Percentiles rank a stretch among this genome's conserved stretches.
Evolutionary conservation across 1,140 invertebrate species (phyloP).

Genomic region (Myzus persicae): DNA sequence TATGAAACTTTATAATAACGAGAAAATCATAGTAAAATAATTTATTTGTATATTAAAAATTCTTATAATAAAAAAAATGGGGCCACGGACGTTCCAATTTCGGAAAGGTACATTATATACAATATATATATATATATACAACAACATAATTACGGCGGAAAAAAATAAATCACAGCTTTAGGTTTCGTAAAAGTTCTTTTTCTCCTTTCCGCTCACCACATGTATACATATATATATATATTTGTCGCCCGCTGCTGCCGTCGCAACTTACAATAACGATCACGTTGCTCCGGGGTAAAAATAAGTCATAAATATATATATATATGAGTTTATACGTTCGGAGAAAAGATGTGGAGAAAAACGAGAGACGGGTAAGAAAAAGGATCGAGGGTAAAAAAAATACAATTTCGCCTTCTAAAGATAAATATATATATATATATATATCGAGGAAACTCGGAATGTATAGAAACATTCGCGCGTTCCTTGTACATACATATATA

Average conservation of each 20-base stretch:
- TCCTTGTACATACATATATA: neutral
- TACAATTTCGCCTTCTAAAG: conserved; percentile 47
- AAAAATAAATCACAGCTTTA: conserved; percentile 46
- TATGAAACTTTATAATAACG: neutral
- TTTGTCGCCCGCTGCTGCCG: neutral
- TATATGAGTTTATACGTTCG: neutral
- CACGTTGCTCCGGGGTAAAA: conserved; percentile 46
- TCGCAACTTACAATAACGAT: conserved; percentile 48
- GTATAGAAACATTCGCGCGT: neutral
- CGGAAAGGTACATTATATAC: neutral
- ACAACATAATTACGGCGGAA: conserved; percentile 33
- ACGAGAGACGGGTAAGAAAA: conserved; percentile 7
- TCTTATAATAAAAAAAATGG: neutral
- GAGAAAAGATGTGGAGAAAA: conserved; percentile 14
- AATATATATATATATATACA: neutral
- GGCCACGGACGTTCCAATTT: conserved; percentile 30
- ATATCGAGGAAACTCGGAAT: neutral
- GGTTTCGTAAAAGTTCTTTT: conserved; percentile 25
- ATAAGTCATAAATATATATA: conserved; percentile 49
- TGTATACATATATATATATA: neutral
- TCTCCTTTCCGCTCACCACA: neutral
- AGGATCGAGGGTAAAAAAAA: conserved; percentile 11
- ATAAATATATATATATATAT: conserved; percentile 12
- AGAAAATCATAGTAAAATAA: neutral
- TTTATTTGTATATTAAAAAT: neutral